Base-by-base conservation (phyloP, 2,113 vertebrate genomes). In the Festucalex cinctus region DNA sequence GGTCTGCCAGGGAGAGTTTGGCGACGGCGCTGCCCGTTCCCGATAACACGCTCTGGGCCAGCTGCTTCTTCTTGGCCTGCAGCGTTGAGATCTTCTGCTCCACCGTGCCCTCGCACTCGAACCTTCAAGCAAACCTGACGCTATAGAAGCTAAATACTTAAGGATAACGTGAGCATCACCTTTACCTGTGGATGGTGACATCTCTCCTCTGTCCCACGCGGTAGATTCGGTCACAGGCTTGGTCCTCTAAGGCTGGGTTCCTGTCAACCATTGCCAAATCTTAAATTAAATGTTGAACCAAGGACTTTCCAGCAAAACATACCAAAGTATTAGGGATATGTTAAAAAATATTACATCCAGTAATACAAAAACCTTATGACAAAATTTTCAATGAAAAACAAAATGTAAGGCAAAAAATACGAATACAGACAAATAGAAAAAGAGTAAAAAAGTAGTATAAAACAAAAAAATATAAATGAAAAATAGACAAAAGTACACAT, bases 161-260 rank as follows among this genome's bases (percentile, higher is more conserved):
- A 54, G 10, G 51, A 5, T 54, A 12, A 57, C 32, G 54, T 9
- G 22, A 54, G 54, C 26, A 10, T 51, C 20, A 8, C 8, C 3
- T 69, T 90, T 75, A 98, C 97, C 90, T 94, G 90, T 99, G 97
- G 66, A 99, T 94, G 35, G 94, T 93, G 65, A 98, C 95, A n/a
- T 98, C 91, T 63, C 89, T 94, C 53, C 51, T 56, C 81, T 98
- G 96, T 66, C 97, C 97, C 0, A 98, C 94, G 69, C 97, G 91
- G 82, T 98, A 99, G 86, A 99, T 95, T 3, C 96, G 89, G 77
- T 98, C 97, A 84, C 95, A 98, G 1, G 97, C 96, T 86, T 99
- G 97, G 74, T 98, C 95, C 79, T 98, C 97, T 0, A 99, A 85
- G 13, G 97, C 95, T 17, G 96, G 97, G 75, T 99, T 99, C 97